Conservation (phyloP, 2,888 invertebrate species). For the Amphipoea oculea region DNA sequence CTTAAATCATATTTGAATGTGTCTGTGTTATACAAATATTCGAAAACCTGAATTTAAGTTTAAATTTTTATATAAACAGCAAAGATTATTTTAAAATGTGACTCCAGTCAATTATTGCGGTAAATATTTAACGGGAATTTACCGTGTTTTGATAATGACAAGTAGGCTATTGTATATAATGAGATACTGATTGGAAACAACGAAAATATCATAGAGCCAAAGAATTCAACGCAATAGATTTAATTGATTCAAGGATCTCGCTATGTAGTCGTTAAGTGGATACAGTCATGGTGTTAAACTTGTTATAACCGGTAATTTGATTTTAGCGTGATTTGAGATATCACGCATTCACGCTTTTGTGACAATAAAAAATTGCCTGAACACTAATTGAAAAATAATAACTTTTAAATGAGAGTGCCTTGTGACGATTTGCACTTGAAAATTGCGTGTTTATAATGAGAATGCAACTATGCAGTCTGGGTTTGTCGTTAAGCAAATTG, state of each 20-base stretch:
- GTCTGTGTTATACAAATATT: background rate
- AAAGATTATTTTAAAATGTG: background rate
- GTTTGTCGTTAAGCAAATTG: background rate
- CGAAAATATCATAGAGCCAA: background rate
- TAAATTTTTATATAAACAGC: background rate
- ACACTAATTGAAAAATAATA: constrained; percentile 12
- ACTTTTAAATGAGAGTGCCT: background rate
- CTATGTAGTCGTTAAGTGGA: background rate
- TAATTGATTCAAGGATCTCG: constrained; percentile 1
- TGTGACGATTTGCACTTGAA: constrained; percentile 11
- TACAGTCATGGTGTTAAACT: background rate
- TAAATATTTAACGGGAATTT: background rate
- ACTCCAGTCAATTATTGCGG: background rate
- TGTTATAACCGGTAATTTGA: constrained; percentile 13
- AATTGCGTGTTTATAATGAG: constrained; percentile 1
- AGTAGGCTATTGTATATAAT: background rate
- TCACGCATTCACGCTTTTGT: background rate
- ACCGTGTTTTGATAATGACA: background rate
- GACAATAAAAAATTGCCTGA: background rate
- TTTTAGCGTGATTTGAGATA: constrained; percentile 3
- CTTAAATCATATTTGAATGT: background rate
- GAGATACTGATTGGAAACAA: background rate
- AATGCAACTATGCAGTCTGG: background rate
- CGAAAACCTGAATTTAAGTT: background rate
- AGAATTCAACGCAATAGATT: constrained; percentile 15